phyloP scores from a whole-genome alignment of 1,140 invertebrate species.

The Scaptodrosophila lebanonensis region DNA sequence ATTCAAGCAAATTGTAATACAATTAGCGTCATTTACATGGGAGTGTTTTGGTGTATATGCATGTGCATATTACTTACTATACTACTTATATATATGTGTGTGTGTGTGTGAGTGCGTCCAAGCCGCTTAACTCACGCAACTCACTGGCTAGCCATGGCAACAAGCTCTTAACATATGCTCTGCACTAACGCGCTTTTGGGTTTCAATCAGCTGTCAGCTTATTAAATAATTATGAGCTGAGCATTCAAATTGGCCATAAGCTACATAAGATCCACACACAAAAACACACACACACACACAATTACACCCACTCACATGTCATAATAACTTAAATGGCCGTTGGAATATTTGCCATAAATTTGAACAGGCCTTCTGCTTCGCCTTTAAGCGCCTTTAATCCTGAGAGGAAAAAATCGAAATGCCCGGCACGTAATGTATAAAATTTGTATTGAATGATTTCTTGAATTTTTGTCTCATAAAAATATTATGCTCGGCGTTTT shows the following conservation, averaged over 20 bases:
- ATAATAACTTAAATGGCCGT: too few species aligned
- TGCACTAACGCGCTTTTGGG: slow-evolving; percentile 22
- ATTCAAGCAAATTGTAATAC: slow-evolving; percentile 74
- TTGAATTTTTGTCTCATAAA: too few species aligned
- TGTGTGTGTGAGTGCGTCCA: slow-evolving; percentile 1
- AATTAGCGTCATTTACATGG: slow-evolving; percentile 72
- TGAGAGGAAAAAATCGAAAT: too few species aligned
- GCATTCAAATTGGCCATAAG: slow-evolving; percentile 27
- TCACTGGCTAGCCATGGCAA: neutral
- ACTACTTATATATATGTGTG: slow-evolving; percentile 16
- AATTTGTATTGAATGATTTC: too few species aligned
- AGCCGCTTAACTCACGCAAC: slow-evolving; percentile 54
- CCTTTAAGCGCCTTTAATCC: too few species aligned
- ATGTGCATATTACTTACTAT: slow-evolving; percentile 8
- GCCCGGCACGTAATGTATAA: too few species aligned
- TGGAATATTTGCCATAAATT: neutral
- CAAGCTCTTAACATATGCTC: slow-evolving; percentile 5
- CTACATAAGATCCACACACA: slow-evolving; percentile 1
- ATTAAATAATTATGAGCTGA: slow-evolving; percentile 65
- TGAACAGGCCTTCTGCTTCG: neutral
- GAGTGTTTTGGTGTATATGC: slow-evolving; percentile 3
- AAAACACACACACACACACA: neutral
- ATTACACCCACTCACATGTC: neutral
- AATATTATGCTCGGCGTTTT: too few species aligned
- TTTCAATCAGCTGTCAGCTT: slow-evolving; percentile 71